Conservation (phyloP, 2,797 vertebrate species). For the Antrozous pallidus region DNA sequence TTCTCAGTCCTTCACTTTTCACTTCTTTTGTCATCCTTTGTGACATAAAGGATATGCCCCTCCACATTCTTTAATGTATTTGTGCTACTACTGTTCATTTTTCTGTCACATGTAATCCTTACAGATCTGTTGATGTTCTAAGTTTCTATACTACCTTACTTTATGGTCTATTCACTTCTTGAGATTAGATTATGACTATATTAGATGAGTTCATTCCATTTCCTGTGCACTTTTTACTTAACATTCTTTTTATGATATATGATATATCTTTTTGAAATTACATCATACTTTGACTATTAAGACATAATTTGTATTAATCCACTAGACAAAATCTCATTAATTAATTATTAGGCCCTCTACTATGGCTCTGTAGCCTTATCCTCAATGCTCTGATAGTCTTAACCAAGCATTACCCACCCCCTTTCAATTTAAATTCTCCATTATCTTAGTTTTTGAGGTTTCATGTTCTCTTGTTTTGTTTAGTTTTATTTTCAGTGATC, state of each 20-base stretch:
- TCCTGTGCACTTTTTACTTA: background rate
- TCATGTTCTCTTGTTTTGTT: background rate
- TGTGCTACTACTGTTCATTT: conserved; percentile 25
- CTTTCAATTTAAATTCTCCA: background rate
- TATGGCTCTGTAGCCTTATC: background rate
- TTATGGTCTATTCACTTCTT: background rate
- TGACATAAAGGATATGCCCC: conserved; percentile 28
- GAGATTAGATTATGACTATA: background rate
- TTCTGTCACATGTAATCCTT: background rate
- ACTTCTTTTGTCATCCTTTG: background rate
- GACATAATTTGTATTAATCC: background rate
- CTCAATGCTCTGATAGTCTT: background rate
- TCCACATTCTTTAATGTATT: conserved; percentile 30
- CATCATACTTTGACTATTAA: background rate
- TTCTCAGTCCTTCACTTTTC: background rate
- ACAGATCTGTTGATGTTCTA: background rate
- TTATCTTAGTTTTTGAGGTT: background rate
- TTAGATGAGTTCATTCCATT: background rate
- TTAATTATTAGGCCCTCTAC: background rate
- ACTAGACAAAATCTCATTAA: background rate
- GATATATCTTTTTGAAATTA: conserved; percentile 17
- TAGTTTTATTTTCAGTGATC: background rate
- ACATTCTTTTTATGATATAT: background rate
- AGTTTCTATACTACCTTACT: background rate
- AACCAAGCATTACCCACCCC: background rate